Conservation (phyloP, 2,888 invertebrate species). For the Caenorhabditis sinica region DNA sequence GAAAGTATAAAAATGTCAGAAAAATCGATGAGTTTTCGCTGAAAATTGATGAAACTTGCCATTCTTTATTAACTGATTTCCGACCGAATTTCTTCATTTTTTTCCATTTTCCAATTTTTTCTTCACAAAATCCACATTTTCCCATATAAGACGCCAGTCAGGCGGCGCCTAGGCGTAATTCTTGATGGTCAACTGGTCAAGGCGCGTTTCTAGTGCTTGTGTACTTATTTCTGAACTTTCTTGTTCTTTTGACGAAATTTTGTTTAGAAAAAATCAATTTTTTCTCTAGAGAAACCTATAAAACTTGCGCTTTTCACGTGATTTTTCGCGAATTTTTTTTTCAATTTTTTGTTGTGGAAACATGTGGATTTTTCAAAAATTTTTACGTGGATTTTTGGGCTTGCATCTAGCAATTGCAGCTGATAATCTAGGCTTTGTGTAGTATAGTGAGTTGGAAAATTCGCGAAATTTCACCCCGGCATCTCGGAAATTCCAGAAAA, state of each 20-base stretch:
- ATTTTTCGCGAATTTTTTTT: neutral
- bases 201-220: constrained; percentile 59
- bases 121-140: neutral
- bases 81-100: neutral
- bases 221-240: constrained; percentile 28
- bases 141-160: neutral
- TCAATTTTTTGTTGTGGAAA: neutral
- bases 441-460: too few relatives aligned
- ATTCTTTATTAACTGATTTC: too few relatives aligned
- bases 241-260: constrained; percentile 4
- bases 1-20: neutral
- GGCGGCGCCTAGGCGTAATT: constrained; percentile 22
- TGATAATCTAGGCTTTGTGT: too few relatives aligned
- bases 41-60: too few relatives aligned
- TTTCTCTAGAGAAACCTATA: neutral
- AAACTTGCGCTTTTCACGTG: neutral
- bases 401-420: too few relatives aligned
- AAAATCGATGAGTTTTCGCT: neutral
- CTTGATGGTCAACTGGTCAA: constrained; percentile 60
- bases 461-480: too few relatives aligned
- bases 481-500: neutral
- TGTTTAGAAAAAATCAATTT: neutral
- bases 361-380: neutral
- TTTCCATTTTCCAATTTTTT: neutral
- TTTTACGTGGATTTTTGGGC: neutral